A percentile compares a stretch with the other conserved stretches of the same genome.
phyloP scores from a whole-genome alignment of 2,888 invertebrate genomes.

The Entomobrya proxima region DNA sequence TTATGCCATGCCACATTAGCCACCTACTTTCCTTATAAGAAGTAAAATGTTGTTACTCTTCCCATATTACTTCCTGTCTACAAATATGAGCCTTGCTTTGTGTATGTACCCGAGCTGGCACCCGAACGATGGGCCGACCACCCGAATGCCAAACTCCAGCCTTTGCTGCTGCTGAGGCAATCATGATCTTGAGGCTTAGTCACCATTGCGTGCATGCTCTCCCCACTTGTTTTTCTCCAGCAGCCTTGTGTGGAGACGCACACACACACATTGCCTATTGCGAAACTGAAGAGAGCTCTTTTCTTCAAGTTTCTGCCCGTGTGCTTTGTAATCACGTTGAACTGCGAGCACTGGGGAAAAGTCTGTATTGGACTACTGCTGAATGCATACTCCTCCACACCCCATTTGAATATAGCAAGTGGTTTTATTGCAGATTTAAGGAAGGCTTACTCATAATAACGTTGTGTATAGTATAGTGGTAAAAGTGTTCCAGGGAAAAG shows the following conservation, averaged over 20 bases:
- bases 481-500: not conserved
- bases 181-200: constrained; percentile 23
- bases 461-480: not conserved
- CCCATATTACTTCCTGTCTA: not conserved
- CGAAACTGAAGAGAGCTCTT: not conserved
- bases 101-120: not conserved
- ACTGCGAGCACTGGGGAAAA: not conserved
- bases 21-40: not conserved
- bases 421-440: constrained; percentile 16
- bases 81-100: not conserved
- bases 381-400: constrained; percentile 30
- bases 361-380: not conserved
- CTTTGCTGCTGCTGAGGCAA: not conserved
- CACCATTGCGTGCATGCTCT: not conserved
- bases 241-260: not conserved
- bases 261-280: not conserved
- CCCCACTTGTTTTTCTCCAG: constrained; percentile 13
- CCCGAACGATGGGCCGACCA: not conserved
- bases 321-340: constrained; percentile 1
- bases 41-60: no score
- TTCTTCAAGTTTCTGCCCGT: not conserved
- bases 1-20: not conserved
- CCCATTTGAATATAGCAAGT: constrained; percentile 43
- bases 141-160: constrained; percentile 22
- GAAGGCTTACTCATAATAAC: not conserved